Percentiles rank a stretch among this genome's conserved stretches.
phyloP scores from a whole-genome alignment of 1,140 invertebrate genomes.

The Octopus sinensis region DNA sequence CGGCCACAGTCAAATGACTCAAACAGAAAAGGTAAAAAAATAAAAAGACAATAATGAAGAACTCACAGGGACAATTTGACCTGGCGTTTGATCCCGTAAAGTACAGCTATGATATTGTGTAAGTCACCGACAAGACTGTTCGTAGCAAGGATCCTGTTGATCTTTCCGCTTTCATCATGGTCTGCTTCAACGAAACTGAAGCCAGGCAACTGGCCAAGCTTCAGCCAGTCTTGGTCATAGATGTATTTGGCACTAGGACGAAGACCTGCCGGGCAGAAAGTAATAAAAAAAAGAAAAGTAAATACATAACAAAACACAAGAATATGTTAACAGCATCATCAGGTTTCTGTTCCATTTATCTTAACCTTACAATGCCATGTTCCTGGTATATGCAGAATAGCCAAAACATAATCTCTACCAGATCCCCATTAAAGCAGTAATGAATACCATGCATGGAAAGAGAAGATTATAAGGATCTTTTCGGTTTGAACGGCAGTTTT shows the following conservation, averaged over 20 bases:
- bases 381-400: too few species aligned
- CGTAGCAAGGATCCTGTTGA: constrained; percentile 29
- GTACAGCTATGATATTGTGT: constrained; percentile 33
- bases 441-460: too few species aligned
- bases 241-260: constrained; percentile 71
- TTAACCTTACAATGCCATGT: too few species aligned
- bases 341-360: too few species aligned
- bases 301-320: constrained; percentile 10
- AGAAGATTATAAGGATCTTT: too few species aligned
- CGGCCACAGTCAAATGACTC: too few species aligned
- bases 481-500: too few species aligned
- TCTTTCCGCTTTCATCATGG: constrained; percentile 15
- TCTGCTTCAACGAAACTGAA: constrained; percentile 43
- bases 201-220: constrained; percentile 73
- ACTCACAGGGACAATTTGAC: constrained; percentile 39
- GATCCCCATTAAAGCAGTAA: too few species aligned
- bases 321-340: too few species aligned
- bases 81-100: constrained; percentile 38
- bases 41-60: neutral
- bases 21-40: too few species aligned
- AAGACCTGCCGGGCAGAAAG: constrained; percentile 51
- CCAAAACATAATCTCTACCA: too few species aligned
- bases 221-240: constrained; percentile 84
- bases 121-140: constrained; percentile 40
- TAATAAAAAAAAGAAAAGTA: neutral